Conservation (phyloP, 2,888 invertebrate genomes). For the Alentia gelatinosa region DNA sequence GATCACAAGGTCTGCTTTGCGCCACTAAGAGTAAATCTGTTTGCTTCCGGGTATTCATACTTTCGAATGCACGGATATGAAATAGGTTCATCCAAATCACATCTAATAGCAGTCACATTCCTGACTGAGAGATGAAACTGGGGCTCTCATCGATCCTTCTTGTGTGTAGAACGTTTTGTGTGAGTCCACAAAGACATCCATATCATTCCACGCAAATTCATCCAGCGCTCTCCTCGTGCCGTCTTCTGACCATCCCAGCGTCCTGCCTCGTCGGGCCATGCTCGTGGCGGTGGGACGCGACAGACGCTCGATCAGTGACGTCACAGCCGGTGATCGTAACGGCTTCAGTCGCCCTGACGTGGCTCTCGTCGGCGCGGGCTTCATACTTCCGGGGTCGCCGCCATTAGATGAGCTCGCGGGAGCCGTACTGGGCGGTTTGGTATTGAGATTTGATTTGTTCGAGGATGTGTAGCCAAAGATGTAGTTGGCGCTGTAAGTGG, state of each 20-base stretch:
- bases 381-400: background rate
- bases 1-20: too few species aligned
- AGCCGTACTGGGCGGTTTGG: background rate
- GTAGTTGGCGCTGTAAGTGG: background rate
- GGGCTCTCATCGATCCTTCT: background rate
- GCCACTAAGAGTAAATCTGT: too few species aligned
- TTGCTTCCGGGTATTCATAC: too few species aligned
- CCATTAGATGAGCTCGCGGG: background rate
- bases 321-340: background rate
- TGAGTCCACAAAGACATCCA: background rate
- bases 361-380: constrained; percentile 4
- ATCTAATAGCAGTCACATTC: background rate
- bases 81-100: background rate
- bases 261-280: background rate
- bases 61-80: too few species aligned
- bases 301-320: constrained; percentile 8
- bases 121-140: background rate
- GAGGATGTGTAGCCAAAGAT: background rate
- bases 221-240: background rate
- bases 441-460: background rate
- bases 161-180: constrained; percentile 23
- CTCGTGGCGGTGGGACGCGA: constrained; percentile 25
- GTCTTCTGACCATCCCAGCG: background rate
- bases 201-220: background rate
- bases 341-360: background rate